Percentiles rank a stretch among this genome's conserved stretches.
These are phyloP conservation scores for Pelobates fuscus DNA, from an alignment of 2,113 vertebrate genomes.

Conservation along the genomic window DNA sequence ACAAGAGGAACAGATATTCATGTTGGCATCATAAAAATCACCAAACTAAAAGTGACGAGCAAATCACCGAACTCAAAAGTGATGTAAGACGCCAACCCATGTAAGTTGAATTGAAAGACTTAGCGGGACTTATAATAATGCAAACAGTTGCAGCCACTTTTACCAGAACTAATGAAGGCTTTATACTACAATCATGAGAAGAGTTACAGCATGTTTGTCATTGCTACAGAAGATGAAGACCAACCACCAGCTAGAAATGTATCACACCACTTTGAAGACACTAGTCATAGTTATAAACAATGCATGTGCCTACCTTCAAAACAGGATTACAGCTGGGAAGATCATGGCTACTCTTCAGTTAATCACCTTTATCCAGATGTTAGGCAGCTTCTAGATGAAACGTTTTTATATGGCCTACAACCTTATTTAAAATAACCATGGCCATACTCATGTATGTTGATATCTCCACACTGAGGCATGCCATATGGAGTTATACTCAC, in stretches of 20 bases:
- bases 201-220: constrained; percentile 92
- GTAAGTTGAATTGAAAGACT: too few species aligned
- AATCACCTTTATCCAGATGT: constrained; percentile 97
- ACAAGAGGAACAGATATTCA: too few species aligned
- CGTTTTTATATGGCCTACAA: constrained; percentile 98
- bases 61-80: too few species aligned
- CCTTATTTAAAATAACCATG: constrained; percentile 98
- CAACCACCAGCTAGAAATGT: constrained; percentile 81
- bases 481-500: constrained; percentile 99
- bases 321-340: constrained; percentile 98
- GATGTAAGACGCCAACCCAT: too few species aligned
- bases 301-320: constrained; percentile 94
- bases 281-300: constrained; percentile 95
- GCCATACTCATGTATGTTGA: constrained; percentile 95
- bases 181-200: too few species aligned
- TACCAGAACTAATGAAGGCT: too few species aligned
- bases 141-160: too few species aligned
- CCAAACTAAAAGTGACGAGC: too few species aligned
- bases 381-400: constrained; percentile 95
- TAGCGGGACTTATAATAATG: too few species aligned
- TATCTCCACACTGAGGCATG: constrained; percentile 92
- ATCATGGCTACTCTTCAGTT: constrained; percentile 95
- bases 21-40: too few species aligned
- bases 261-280: constrained; percentile 94
- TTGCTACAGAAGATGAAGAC: constrained; percentile 89